A percentile compares a stretch with the other conserved stretches of the same genome.
phyloP scores from a whole-genome alignment of 2,888 invertebrate genomes.

The Aleiodes alternator region DNA sequence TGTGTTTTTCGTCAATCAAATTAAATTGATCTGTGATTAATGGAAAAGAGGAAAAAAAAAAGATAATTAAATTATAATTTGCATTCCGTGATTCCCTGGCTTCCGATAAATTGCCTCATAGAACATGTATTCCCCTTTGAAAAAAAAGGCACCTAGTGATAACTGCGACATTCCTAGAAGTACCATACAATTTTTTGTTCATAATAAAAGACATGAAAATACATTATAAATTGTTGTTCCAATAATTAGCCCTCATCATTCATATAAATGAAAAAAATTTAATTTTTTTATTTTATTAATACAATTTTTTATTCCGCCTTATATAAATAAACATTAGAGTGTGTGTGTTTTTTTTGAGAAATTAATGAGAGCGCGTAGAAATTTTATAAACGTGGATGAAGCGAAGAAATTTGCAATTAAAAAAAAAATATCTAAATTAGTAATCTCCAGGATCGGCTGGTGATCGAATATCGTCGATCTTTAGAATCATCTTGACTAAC shows the following conservation, averaged over 20 bases:
- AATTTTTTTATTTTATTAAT: conserved; percentile 17
- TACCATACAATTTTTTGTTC: conserved; percentile 1
- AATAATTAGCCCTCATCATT: conserved; percentile 26
- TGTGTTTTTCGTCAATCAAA: conserved; percentile 44
- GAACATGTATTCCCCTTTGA: background rate
- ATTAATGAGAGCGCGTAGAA: conserved; percentile 41
- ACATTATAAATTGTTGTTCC: conserved; percentile 23
- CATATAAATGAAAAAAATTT: conserved; percentile 17
- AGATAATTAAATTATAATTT: conserved; percentile 4
- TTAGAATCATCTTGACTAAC: conserved; percentile 99
- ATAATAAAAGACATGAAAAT: conserved; percentile 9
- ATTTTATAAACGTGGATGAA: conserved; percentile 42
- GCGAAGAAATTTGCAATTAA: conserved; percentile 1
- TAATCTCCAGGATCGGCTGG: conserved; percentile 70
- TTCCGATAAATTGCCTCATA: conserved; percentile 17
- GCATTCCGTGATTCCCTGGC: conserved; percentile 23
- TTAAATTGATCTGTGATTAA: conserved; percentile 61
- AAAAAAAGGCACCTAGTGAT: conserved; percentile 25
- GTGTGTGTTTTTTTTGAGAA: conserved; percentile 23
- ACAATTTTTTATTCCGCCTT: conserved; percentile 35
- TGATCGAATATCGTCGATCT: conserved; percentile 96
- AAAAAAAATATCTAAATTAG: conserved; percentile 4
- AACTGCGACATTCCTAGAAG: conserved; percentile 20
- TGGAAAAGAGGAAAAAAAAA: background rate
- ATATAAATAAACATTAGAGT: conserved; percentile 25